Evolutionary conservation across 2,888 invertebrate genomes (phyloP).

Genomic region (Drosophila seclusa): DNA sequence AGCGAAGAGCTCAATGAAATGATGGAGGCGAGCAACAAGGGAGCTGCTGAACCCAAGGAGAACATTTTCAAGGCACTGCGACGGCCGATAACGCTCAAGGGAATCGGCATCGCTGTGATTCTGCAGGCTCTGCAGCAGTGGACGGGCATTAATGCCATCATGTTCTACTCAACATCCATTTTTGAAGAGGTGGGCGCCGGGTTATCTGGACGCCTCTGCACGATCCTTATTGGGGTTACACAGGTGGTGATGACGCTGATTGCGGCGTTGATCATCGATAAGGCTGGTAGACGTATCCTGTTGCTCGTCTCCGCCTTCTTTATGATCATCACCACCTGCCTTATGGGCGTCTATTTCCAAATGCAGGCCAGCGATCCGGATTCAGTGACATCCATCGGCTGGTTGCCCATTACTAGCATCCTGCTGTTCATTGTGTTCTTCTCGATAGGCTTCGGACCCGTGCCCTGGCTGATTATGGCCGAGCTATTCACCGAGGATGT

Average conservation of each 20-base stretch:
- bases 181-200: conserved; percentile 86
- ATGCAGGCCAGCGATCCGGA: conserved; percentile 71
- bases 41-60: conserved; percentile 82
- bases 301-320: conserved; percentile 89
- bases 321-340: conserved; percentile 89
- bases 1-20: conserved; percentile 86
- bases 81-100: conserved; percentile 87
- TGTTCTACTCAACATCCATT: conserved; percentile 91
- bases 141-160: conserved; percentile 92
- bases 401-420: conserved; percentile 90
- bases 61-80: conserved; percentile 86
- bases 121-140: conserved; percentile 95
- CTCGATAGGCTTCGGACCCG: conserved; percentile 93
- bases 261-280: conserved; percentile 91
- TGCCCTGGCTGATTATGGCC: conserved; percentile 90
- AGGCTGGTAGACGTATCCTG: conserved; percentile 90
- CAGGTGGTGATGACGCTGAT: conserved; percentile 88
- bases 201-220: conserved; percentile 87
- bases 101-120: conserved; percentile 89
- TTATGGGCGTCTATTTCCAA: conserved; percentile 89
- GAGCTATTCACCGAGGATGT: conserved; percentile 92
- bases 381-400: conserved; percentile 86
- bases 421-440: conserved; percentile 91
- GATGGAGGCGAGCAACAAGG: conserved; percentile 67
- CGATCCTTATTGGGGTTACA: conserved; percentile 91